phyloP scores from a whole-genome alignment of 2,113 vertebrate species.

The Sebastes fasciatus region DNA sequence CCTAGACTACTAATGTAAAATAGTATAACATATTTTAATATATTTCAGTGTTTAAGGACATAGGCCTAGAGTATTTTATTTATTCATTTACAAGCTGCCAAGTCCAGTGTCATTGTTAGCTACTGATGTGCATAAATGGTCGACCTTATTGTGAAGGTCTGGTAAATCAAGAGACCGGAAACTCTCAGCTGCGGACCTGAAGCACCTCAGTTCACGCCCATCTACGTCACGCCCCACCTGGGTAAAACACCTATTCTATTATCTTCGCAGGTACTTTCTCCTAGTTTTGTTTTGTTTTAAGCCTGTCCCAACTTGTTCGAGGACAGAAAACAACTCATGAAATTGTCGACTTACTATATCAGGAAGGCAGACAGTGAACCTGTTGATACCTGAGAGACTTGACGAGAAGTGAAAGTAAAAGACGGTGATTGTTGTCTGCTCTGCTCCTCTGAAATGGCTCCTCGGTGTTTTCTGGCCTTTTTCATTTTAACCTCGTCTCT shows the following conservation, averaged over 20 bases:
- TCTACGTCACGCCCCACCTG: too few species aligned
- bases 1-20: too few species aligned
- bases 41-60: not conserved
- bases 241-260: too few species aligned
- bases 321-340: not conserved
- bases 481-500: rapidly evolving
- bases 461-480: not conserved
- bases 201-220: too few species aligned
- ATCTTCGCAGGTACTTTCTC: not conserved
- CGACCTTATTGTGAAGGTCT: too few species aligned
- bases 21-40: too few species aligned
- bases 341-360: not conserved
- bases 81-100: not conserved
- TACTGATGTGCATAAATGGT: too few species aligned
- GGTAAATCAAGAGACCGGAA: too few species aligned
- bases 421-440: not conserved
- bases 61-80: not conserved
- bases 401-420: not conserved
- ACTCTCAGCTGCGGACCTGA: too few species aligned
- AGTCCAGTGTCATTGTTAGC: not conserved
- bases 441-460: slow-evolving; percentile 30
- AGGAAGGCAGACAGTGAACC: too few species aligned
- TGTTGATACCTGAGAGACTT: not conserved
- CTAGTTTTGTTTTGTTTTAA: rapidly evolving
- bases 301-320: not conserved